phyloP scores from a whole-genome alignment of 1,140 invertebrate genomes.

The Cydia fagiglandana region DNA sequence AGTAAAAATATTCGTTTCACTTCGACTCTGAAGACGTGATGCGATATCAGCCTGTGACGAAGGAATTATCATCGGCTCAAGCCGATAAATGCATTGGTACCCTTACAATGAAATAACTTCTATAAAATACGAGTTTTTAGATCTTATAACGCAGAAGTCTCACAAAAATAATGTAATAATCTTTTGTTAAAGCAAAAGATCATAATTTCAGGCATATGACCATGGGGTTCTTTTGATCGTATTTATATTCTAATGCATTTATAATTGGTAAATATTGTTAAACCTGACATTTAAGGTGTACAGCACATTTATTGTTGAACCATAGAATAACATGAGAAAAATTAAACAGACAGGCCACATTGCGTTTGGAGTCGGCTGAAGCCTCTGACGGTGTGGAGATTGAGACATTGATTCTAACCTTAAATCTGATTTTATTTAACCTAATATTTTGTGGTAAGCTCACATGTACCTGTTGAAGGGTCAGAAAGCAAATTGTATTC shows the following conservation, averaged over 20 bases:
- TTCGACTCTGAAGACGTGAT: not conserved
- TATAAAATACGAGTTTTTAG: too few species aligned
- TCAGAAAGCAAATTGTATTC: too few species aligned
- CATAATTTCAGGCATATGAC: not conserved
- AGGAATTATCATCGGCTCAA: not conserved
- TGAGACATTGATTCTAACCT: not conserved
- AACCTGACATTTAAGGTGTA: slow-evolving; percentile 4
- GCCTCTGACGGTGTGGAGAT: slow-evolving; percentile 4
- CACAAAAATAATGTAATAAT: too few species aligned
- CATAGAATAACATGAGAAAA: slow-evolving; percentile 49
- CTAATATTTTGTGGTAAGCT: not conserved
- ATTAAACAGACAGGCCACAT: slow-evolving; percentile 46
- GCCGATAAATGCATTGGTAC: not conserved
- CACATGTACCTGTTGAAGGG: too few species aligned
- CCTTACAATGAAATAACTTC: too few species aligned
- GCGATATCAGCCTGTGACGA: not conserved
- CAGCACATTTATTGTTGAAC: slow-evolving; percentile 33
- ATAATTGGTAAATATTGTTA: slow-evolving; percentile 12
- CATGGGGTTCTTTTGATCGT: not conserved
- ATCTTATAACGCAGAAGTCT: too few species aligned
- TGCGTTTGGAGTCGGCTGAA: slow-evolving; percentile 35
- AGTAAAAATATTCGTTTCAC: too few species aligned
- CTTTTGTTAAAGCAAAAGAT: too few species aligned
- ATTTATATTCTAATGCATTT: not conserved
- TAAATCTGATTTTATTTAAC: not conserved